A percentile compares a stretch with the other conserved stretches of the same genome.
Conservation (phyloP, 2,888 invertebrate species). For the Phengaris arion region DNA sequence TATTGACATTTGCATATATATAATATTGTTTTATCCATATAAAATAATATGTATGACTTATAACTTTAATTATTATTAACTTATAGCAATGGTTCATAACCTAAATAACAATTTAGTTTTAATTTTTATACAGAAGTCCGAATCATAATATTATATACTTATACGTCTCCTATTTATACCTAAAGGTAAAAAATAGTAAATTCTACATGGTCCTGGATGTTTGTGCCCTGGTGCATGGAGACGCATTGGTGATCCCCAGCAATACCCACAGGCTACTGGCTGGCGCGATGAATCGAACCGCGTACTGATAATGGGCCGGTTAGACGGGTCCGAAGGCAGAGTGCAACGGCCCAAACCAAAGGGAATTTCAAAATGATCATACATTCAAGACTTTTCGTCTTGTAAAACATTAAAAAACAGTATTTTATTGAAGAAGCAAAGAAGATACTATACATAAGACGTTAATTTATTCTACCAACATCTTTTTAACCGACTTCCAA, state of each 20-base stretch:
- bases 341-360: slow-evolving; percentile 78
- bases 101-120: not conserved
- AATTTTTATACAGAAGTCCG: not conserved
- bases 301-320: slow-evolving; percentile 77
- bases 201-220: not conserved
- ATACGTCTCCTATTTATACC: not conserved
- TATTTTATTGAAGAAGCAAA: not conserved
- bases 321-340: slow-evolving; percentile 72
- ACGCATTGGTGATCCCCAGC: slow-evolving; percentile 68
- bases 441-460: not conserved
- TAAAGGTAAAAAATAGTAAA: not conserved
- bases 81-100: slow-evolving; percentile 5
- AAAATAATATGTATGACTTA: slow-evolving; percentile 3
- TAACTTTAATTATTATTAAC: not conserved
- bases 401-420: slow-evolving; percentile 23
- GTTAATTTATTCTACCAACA: not conserved
- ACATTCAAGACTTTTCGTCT: slow-evolving; percentile 66
- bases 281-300: slow-evolving; percentile 72
- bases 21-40: not conserved
- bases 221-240: slow-evolving; percentile 44
- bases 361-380: slow-evolving; percentile 73
- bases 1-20: too few relatives aligned
- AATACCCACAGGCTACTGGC: slow-evolving; percentile 62
- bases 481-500: not conserved
- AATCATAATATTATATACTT: not conserved